Conservation (phyloP, 2,113 vertebrate species). For the Siniperca chuatsi region DNA sequence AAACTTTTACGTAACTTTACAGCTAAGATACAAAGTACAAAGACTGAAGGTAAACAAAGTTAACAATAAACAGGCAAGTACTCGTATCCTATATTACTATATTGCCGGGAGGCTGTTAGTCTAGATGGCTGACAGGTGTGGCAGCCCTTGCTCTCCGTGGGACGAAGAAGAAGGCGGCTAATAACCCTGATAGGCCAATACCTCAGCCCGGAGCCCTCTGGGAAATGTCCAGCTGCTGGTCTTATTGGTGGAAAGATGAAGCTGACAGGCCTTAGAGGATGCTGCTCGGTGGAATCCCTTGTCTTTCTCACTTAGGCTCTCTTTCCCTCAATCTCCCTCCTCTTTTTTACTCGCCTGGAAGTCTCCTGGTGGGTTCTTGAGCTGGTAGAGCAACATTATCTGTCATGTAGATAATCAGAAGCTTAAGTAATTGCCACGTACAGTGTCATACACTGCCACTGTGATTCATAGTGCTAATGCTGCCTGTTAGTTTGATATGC, state of each 20-base stretch:
- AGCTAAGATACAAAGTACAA: neutral
- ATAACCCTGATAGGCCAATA: conserved; percentile 43
- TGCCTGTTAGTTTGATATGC: conserved; percentile 13
- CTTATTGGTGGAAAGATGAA: conserved; percentile 61
- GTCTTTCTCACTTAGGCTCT: conserved; percentile 35
- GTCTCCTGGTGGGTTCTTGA: conserved; percentile 22
- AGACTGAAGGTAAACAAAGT: neutral
- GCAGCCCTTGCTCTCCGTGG: conserved; percentile 34
- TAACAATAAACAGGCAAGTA: neutral
- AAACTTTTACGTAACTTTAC: neutral
- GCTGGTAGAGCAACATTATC: conserved; percentile 36
- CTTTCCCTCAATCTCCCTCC: conserved; percentile 30
- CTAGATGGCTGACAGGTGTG: conserved; percentile 60
- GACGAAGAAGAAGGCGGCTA: conserved; percentile 23
- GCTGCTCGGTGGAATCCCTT: conserved; percentile 22
- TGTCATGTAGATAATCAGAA: conserved; percentile 54
- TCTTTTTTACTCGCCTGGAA: conserved; percentile 7
- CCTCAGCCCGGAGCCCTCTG: conserved; percentile 36
- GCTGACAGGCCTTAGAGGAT: conserved; percentile 59
- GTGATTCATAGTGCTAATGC: conserved; percentile 9
- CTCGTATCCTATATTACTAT: neutral
- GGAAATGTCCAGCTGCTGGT: conserved; percentile 62
- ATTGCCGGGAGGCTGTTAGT: conserved; percentile 32
- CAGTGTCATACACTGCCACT: conserved; percentile 18
- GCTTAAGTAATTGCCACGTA: conserved; percentile 52